These are phyloP conservation scores for Cataglyphis albicans DNA, from an alignment of 2,888 invertebrate genomes.

Conservation along the genomic window DNA sequence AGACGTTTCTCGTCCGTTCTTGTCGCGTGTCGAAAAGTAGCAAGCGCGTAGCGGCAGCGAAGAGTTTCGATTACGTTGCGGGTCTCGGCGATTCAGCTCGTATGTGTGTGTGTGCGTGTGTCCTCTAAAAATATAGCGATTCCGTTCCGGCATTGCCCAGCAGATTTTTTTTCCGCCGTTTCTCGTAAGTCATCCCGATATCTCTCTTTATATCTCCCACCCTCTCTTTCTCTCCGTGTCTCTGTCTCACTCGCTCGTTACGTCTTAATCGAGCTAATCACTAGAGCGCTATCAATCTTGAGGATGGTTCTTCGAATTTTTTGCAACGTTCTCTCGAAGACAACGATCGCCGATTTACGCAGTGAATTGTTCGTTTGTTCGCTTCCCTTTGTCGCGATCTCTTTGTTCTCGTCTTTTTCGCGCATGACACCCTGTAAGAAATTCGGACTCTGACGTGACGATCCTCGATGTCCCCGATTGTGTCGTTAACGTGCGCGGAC, in stretches of 20 bases:
- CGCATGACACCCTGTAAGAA: slow-evolving; percentile 17
- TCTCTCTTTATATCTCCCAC: slow-evolving; percentile 53
- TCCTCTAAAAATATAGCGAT: slow-evolving; percentile 85
- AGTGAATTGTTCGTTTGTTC: not conserved
- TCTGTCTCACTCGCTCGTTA: not conserved
- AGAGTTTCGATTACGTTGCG: slow-evolving; percentile 59
- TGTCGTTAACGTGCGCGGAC: slow-evolving; percentile 4
- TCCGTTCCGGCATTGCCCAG: slow-evolving; percentile 81
- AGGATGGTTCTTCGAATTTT: slow-evolving; percentile 23
- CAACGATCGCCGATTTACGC: not conserved
- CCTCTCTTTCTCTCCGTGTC: not conserved
- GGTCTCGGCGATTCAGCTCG: not conserved
- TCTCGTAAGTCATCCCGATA: slow-evolving; percentile 70
- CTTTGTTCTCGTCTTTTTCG: slow-evolving; percentile 8
- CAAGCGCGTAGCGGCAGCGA: slow-evolving; percentile 6
- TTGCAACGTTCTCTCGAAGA: not conserved
- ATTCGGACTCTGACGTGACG: slow-evolving; percentile 37
- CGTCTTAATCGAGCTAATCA: slow-evolving; percentile 66
- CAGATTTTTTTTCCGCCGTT: slow-evolving; percentile 71
- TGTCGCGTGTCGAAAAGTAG: slow-evolving; percentile 47
- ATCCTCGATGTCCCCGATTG: slow-evolving; percentile 33
- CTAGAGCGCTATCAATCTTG: slow-evolving; percentile 71
- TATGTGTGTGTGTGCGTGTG: slow-evolving; percentile 76
- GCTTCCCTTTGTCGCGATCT: not conserved
- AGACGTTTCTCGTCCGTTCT: slow-evolving; percentile 45